These are phyloP conservation scores for Diadophis punctatus DNA, from an alignment of 2,113 vertebrate genomes.

Conservation along the genomic window DNA sequence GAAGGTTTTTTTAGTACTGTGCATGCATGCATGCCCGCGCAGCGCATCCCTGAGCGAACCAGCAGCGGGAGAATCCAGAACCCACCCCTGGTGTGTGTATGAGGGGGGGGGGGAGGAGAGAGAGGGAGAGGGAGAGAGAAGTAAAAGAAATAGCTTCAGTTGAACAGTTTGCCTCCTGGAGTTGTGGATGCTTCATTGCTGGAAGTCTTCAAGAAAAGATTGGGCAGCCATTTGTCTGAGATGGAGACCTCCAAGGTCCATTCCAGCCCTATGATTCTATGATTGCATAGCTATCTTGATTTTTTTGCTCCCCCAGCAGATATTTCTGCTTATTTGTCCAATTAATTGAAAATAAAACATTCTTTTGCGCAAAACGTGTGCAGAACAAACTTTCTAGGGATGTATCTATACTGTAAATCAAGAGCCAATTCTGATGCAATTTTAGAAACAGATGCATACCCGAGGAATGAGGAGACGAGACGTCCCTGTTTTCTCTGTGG, in stretches of 20 bases:
- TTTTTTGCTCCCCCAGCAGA: not conserved
- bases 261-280: not conserved
- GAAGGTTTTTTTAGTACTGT: too few species aligned
- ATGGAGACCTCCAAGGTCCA: not conserved
- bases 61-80: too few species aligned
- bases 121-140: not conserved
- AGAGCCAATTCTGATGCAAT: not conserved
- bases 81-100: too few species aligned
- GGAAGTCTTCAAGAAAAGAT: not conserved
- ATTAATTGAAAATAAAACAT: not conserved
- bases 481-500: conserved; percentile 79
- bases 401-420: not conserved
- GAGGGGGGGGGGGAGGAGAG: too few species aligned
- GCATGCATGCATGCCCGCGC: too few species aligned
- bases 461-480: conserved; percentile 67
- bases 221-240: not conserved
- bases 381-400: not conserved
- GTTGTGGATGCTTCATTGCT: not conserved
- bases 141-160: not conserved
- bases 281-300: not conserved
- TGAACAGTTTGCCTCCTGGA: not conserved
- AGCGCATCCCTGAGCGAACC: too few species aligned
- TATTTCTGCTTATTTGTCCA: not conserved
- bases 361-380: not conserved
- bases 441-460: conserved; percentile 62